Base-by-base conservation (phyloP, 2,888 invertebrate species). In the Andrena praecox region DNA sequence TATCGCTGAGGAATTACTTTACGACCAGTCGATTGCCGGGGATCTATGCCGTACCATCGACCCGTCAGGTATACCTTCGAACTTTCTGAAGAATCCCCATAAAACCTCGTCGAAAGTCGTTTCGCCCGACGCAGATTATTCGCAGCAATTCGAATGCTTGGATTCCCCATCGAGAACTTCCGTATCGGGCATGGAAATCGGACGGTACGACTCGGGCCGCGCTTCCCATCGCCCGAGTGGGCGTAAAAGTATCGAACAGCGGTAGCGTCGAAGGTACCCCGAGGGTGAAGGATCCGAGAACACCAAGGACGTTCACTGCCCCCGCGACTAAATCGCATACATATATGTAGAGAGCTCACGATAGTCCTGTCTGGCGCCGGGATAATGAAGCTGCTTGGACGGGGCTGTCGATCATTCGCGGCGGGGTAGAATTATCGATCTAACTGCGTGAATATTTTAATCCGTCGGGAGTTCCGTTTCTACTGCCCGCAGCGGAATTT, bases 221-320 rank as follows among this genome's bases (percentile, higher is more conserved):
- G 52, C n/a, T 71, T 60, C 20, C 42, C 12, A 74, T 59, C 68
- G 59, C 24, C 33, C 8, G 27, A 31, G 56, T 63, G 42, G 69
- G 68, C 50, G 79, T 73, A 59, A 48, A 68, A 48, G 48, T 74
- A 69, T 72, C 42, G 59, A 73, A 71, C 54, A 56, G 54, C 54
- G 24, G 29, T 48, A n/a, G 48, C 42, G 16, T 54, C 33, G 63
- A 59, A 60, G 20, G 35, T 80, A 60, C 33, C 66, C 70, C 27
- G 29, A 60, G 79, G 68, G 75, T 66, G 78, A 85, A 83, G 77
- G 72, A 83, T 66, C 76, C 63, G 78, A 75, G 86, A 77, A 84
- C 70, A 80, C 86, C 91, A 91, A 92, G 92, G 91, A 90, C 92
- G 91, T 91, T 92, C 90, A 90, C 86, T 91, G 91, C 86, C 86